A percentile compares a stretch with the other conserved stretches of the same genome.
Conservation (phyloP, 1,140 invertebrate species). For the Sarcophaga peregrina region DNA sequence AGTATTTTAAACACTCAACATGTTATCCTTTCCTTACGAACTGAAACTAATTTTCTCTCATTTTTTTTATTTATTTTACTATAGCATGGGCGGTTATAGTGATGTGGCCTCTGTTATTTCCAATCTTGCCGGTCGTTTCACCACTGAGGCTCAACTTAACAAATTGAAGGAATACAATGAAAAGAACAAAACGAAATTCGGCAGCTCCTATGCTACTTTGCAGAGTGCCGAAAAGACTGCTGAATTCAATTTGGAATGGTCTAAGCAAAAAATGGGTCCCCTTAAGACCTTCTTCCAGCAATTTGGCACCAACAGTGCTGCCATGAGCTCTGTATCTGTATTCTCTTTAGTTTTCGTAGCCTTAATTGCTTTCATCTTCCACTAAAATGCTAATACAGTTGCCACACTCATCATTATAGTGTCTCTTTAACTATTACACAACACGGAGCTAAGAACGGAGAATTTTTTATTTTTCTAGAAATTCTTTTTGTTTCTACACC, state of each 20-base stretch:
- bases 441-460: too few species aligned
- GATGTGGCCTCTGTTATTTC: conserved; percentile 66
- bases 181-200: conserved; percentile 50
- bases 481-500: too few species aligned
- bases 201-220: conserved; percentile 51
- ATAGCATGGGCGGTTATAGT: conserved; percentile 63
- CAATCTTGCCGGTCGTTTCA: conserved; percentile 67
- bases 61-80: conserved; percentile 43
- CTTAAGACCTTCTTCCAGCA: conserved; percentile 53
- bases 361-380: conserved; percentile 49
- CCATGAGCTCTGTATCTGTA: conserved; percentile 51
- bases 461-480: too few species aligned
- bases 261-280: conserved; percentile 46
- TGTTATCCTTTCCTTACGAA: not conserved
- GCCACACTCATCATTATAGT: too few species aligned
- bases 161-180: conserved; percentile 55
- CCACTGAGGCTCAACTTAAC: conserved; percentile 64
- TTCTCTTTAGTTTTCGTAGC: conserved; percentile 57
- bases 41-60: not conserved
- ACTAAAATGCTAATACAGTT: conserved; percentile 42
- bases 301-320: conserved; percentile 51
- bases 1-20: conserved; percentile 55
- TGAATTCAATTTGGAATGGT: conserved; percentile 53
- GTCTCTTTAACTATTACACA: too few species aligned
- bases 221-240: conserved; percentile 50